Evolutionary conservation across 1,140 invertebrate species (phyloP).

Genomic region (Daktulosphaira vitifoliae): DNA sequence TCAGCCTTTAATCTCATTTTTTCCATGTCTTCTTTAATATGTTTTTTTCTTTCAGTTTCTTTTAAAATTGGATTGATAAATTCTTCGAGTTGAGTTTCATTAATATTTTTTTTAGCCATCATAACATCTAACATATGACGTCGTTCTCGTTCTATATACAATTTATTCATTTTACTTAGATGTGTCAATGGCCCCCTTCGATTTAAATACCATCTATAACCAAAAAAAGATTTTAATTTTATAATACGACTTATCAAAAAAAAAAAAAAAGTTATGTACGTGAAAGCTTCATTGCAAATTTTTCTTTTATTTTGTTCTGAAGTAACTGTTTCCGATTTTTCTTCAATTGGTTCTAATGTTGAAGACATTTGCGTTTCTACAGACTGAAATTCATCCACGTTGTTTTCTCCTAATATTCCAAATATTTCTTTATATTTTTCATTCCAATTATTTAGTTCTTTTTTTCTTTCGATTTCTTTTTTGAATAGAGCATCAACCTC

Average conservation of each 20-base stretch:
- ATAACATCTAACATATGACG: background rate
- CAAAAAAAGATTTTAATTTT: no score
- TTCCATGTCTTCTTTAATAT: background rate
- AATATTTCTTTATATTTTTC: constrained; percentile 5
- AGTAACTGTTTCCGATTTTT: background rate
- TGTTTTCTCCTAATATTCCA: background rate
- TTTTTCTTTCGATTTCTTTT: background rate
- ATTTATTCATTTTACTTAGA: background rate
- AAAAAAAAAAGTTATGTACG: background rate
- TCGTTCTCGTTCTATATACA: background rate
- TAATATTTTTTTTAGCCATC: constrained; percentile 11
- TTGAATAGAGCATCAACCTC: background rate
- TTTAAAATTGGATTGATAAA: background rate
- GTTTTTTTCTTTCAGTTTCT: background rate
- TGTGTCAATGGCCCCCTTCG: background rate
- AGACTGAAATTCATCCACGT: background rate
- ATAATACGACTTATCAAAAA: no score
- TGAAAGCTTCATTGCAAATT: background rate
- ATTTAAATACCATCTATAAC: constrained; percentile 6
- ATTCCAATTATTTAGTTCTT: background rate
- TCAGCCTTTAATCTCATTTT: background rate
- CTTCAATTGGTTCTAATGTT: no score
- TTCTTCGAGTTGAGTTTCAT: background rate
- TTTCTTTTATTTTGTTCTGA: background rate
- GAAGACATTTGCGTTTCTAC: no score